Evolutionary conservation across 2,888 invertebrate species (phyloP), one percentile per base, ranked within the genome.

Genomic region (Lottia scabra): DNA sequence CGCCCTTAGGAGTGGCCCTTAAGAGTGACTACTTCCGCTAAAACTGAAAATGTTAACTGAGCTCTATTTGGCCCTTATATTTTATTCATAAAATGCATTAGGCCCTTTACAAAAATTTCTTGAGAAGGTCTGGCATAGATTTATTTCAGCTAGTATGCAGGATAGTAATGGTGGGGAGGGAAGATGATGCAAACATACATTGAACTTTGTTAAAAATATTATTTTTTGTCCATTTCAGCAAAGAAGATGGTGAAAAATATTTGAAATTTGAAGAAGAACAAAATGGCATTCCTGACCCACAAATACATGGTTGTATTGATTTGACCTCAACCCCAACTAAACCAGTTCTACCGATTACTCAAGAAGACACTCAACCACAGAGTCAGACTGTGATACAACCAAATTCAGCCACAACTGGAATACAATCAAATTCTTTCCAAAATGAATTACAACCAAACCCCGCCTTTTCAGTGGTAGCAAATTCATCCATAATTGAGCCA

Each of bases 241-340:
- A 73, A 64, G 68, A 75, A 64, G 75, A 75, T 23, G 75, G 73
- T 10, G 68, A 75, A 56, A 73, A 62, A 26, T 67, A 44, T 38
- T 68, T 71, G 56, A 65, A 46, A 71, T 71, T 69, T 72, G 75
- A 75, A 67, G 68, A 66, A 43, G 71, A 75, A 44, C 70, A 66
- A 68, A 27, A 16, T 12, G 71, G 71, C 16, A 10, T 48, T 45
- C 62, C 38, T n/a, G 74, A 74, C 69, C 71, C 68, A n/a, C 65
- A 56, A 27, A 67, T 68, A 23, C 65, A 65, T 16, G 74, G 71
- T 2, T 65, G 23, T 63, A 62, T 74, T 19, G 74, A 74, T 56
- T 71, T 74, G 13, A 46, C 16, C 16, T n/a, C 27, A 62, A 56
- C 44, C 38, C 43, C 46, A 44, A 44, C 45, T 62, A 56, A 67